These are phyloP conservation scores for Ridgeia piscesae DNA, from an alignment of 1,140 invertebrate genomes.

Conservation along the genomic window DNA sequence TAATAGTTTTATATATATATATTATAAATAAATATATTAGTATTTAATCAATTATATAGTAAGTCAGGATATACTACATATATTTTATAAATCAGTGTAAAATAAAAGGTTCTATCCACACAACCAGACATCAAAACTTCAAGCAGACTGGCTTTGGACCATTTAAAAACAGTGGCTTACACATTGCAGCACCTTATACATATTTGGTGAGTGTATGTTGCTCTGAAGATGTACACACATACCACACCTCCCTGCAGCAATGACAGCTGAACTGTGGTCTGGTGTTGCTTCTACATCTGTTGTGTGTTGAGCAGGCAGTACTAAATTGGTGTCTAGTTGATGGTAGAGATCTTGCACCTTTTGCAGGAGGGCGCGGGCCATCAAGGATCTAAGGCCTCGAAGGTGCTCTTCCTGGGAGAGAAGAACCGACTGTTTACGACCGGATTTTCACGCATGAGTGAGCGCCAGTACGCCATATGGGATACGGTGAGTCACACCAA, in stretches of 20 bases:
- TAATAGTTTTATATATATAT: too few relatives aligned
- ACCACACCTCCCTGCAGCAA: background rate
- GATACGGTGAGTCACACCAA: constrained; percentile 63
- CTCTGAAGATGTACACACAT: too few relatives aligned
- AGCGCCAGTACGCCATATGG: constrained; percentile 87
- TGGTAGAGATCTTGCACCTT: background rate
- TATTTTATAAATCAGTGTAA: too few relatives aligned
- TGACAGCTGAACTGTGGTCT: background rate
- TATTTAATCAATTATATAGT: too few relatives aligned
- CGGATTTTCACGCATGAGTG: constrained; percentile 86
- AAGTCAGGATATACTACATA: too few relatives aligned
- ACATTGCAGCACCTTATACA: too few relatives aligned
- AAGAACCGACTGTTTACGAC: constrained; percentile 79
- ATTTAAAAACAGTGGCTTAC: too few relatives aligned
- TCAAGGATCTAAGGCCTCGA: constrained; percentile 85
- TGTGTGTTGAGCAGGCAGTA: background rate
- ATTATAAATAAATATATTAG: too few relatives aligned
- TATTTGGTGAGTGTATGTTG: too few relatives aligned
- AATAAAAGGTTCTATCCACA: too few relatives aligned
- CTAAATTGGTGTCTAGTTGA: background rate
- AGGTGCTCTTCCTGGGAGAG: constrained; percentile 83
- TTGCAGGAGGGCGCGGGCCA: constrained; percentile 80
- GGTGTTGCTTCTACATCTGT: background rate
- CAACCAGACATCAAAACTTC: too few relatives aligned
- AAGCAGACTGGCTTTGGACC: too few relatives aligned